phyloP scores from a whole-genome alignment of 2,797 vertebrate genomes.

The Pangasius mekongensis region DNA sequence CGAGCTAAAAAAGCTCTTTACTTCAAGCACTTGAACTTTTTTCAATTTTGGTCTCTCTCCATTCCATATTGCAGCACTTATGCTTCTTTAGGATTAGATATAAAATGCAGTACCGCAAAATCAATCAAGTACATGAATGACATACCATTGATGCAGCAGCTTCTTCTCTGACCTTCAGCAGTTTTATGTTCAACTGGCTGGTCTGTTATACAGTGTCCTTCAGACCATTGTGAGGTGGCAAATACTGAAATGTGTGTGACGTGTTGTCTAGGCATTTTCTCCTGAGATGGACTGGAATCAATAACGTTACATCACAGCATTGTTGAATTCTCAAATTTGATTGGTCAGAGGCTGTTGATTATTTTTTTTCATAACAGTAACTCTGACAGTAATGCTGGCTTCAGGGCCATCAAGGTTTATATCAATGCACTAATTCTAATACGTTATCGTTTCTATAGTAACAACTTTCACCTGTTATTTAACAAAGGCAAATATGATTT shows the following conservation, averaged over 20 bases:
- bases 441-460: too few species aligned
- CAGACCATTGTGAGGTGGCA: neutral
- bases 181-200: neutral
- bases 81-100: neutral
- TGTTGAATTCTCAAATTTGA: too few species aligned
- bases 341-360: neutral
- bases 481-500: neutral
- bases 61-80: neutral
- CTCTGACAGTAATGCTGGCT: neutral
- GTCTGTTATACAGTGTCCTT: slow-evolving; percentile 5
- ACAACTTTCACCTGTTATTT: neutral
- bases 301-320: neutral
- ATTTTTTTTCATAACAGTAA: neutral
- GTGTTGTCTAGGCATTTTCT: neutral
- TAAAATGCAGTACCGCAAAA: neutral
- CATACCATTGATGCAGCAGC: neutral
- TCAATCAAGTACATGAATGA: neutral
- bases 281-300: neutral
- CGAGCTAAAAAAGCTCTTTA: too few species aligned
- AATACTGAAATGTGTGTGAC: neutral
- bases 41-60: neutral
- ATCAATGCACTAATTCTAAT: neutral
- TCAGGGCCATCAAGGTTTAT: neutral
- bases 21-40: neutral
- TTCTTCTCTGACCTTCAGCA: slow-evolving; percentile 6